A percentile compares a stretch with the other conserved stretches of the same genome.
phyloP scores from a whole-genome alignment of 2,888 invertebrate genomes.

The Thereva unica region DNA sequence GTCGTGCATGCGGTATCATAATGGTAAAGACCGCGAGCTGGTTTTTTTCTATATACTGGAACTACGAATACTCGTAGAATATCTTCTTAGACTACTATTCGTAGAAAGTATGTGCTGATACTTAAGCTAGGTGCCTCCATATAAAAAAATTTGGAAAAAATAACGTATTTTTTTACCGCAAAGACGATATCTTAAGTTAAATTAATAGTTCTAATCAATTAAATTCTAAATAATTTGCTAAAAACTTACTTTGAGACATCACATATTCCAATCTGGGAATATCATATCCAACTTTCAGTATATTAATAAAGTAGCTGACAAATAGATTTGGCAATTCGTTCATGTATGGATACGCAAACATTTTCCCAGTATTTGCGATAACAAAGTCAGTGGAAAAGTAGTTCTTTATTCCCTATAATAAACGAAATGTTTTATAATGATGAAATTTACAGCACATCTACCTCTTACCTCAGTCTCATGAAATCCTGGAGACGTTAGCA shows the following conservation, averaged over 20 bases:
- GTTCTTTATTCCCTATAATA: conserved; percentile 43
- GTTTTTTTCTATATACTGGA: too few species aligned
- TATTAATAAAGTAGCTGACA: conserved; percentile 51
- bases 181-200: neutral
- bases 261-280: conserved; percentile 56
- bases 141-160: too few species aligned
- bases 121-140: too few species aligned
- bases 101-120: too few species aligned
- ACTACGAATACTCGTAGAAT: too few species aligned
- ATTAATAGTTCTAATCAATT: neutral
- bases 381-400: conserved; percentile 50
- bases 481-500: neutral
- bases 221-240: neutral
- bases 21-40: too few species aligned
- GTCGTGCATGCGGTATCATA: too few species aligned
- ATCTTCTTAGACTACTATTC: too few species aligned
- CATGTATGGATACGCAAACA: conserved; percentile 56
- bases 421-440: neutral
- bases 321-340: conserved; percentile 53
- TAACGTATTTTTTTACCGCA: too few species aligned
- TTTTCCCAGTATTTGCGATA: conserved; percentile 50
- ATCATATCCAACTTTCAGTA: conserved; percentile 55
- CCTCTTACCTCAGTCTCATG: neutral
- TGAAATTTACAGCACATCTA: neutral
- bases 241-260: conserved; percentile 53